Percentiles rank a stretch among this genome's conserved stretches.
phyloP scores from a whole-genome alignment of 2,113 vertebrate species.

The Chloropsis hardwickii region DNA sequence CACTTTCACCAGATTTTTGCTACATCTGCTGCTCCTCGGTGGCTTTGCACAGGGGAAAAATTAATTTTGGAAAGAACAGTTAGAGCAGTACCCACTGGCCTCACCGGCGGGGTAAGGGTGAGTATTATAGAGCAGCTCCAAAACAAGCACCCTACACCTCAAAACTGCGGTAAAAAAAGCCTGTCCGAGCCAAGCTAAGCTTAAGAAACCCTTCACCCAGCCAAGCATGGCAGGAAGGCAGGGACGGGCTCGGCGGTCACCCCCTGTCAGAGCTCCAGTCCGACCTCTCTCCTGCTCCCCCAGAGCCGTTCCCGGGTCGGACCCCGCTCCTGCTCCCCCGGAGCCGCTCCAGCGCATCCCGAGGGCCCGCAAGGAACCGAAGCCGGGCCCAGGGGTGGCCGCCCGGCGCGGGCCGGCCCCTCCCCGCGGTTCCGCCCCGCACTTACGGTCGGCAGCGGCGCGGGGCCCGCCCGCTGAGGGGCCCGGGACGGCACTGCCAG shows the following conservation, averaged over 20 bases:
- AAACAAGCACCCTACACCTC: not conserved
- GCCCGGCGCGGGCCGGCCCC: too few relatives aligned
- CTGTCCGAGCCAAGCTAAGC: rapidly evolving
- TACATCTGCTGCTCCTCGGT: not conserved
- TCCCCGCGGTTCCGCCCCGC: not conserved
- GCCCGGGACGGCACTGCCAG: not conserved
- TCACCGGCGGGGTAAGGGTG: rapidly evolving
- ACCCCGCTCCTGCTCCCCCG: not conserved
- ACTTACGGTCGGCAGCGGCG: not conserved
- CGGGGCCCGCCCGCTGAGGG: not conserved
- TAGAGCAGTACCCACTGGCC: rapidly evolving
- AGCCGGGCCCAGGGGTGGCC: not conserved
- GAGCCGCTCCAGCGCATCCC: not conserved
- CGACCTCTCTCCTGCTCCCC: not conserved
- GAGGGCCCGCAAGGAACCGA: not conserved
- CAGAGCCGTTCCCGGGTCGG: not conserved
- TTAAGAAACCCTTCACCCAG: not conserved
- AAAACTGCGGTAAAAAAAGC: rapidly evolving
- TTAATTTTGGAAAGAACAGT: rapidly evolving
- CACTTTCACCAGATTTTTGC: too few relatives aligned
- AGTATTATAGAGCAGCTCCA: not conserved
- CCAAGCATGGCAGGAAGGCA: not conserved
- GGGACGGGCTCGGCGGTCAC: not conserved
- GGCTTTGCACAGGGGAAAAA: rapidly evolving
- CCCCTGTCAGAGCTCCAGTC: not conserved